Evolutionary conservation across 2,113 vertebrate species (phyloP).

Genomic region (Hyla sarda): DNA sequence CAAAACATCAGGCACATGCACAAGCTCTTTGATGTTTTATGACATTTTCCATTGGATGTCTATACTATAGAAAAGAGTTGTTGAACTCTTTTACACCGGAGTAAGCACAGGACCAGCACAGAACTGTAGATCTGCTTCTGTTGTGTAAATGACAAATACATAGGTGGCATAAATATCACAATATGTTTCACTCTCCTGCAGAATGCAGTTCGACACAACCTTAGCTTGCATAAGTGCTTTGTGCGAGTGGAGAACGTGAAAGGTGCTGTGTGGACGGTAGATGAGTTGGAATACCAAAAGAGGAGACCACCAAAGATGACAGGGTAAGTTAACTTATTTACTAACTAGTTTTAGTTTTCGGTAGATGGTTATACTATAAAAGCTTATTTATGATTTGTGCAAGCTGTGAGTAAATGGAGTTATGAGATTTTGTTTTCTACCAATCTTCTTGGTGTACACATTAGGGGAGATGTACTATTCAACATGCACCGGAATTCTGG

Average conservation of each 20-base stretch:
- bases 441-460: too few species aligned
- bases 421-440: too few species aligned
- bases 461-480: too few species aligned
- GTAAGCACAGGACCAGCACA: neutral
- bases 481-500: too few species aligned
- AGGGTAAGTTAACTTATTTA: slow-evolving; percentile 79
- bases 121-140: neutral
- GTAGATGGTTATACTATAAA: neutral
- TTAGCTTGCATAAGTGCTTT: slow-evolving; percentile 99
- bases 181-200: slow-evolving; percentile 61
- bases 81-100: neutral
- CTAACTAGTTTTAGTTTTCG: neutral
- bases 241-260: slow-evolving; percentile 99
- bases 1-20: neutral
- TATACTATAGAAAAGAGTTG: neutral
- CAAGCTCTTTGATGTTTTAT: neutral
- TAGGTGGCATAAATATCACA: neutral
- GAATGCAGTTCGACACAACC: slow-evolving; percentile 99
- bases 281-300: slow-evolving; percentile 99
- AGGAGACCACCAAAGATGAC: slow-evolving; percentile 99
- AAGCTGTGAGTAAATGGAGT: too few species aligned
- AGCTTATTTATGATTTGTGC: too few species aligned
- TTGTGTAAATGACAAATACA: neutral
- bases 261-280: slow-evolving; percentile 98
- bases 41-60: neutral